Evolutionary conservation across 2,888 invertebrate genomes (phyloP).

Genomic region (Morpho helenor): DNA sequence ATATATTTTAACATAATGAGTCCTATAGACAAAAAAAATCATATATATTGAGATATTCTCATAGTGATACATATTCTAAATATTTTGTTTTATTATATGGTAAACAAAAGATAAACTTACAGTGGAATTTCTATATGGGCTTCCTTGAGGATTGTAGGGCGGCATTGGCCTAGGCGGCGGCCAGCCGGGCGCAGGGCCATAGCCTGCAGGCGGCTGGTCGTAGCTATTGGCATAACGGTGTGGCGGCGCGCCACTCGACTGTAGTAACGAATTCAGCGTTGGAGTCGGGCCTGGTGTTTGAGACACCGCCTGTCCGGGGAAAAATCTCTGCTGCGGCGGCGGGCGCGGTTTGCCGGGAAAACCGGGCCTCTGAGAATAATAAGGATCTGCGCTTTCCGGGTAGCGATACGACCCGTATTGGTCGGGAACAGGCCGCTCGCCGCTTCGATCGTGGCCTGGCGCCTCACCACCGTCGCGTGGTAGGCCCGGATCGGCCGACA

Average conservation of each 20-base stretch:
- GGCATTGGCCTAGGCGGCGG: conserved; percentile 72
- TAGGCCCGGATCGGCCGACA: conserved; percentile 84
- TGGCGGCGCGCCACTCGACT: conserved; percentile 84
- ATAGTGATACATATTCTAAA: too few relatives aligned
- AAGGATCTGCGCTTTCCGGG: conserved; percentile 79
- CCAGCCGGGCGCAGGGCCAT: conserved; percentile 69
- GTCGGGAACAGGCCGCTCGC: conserved; percentile 64
- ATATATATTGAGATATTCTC: too few relatives aligned
- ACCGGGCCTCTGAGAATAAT: conserved; percentile 78
- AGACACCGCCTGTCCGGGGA: conserved; percentile 85
- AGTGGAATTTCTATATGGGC: conserved; percentile 80
- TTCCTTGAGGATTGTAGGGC: conserved; percentile 72
- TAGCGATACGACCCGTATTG: conserved; percentile 77
- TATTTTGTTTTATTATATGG: background rate
- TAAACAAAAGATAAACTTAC: conserved; percentile 57
- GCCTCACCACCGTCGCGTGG: conserved; percentile 84
- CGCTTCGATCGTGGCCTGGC: conserved; percentile 78
- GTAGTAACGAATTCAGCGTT: conserved; percentile 94
- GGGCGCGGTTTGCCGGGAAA: conserved; percentile 78
- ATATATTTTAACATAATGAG: too few relatives aligned
- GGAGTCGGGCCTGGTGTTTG: conserved; percentile 95
- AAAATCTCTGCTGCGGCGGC: conserved; percentile 78
- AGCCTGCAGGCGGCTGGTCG: conserved; percentile 73
- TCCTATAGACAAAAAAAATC: too few relatives aligned
- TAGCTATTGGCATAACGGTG: conserved; percentile 76